Percentiles rank a stretch among this genome's conserved stretches.
These are phyloP conservation scores for Heteronetta atricapilla DNA, from an alignment of 2,113 vertebrate genomes.

Conservation along the genomic window DNA sequence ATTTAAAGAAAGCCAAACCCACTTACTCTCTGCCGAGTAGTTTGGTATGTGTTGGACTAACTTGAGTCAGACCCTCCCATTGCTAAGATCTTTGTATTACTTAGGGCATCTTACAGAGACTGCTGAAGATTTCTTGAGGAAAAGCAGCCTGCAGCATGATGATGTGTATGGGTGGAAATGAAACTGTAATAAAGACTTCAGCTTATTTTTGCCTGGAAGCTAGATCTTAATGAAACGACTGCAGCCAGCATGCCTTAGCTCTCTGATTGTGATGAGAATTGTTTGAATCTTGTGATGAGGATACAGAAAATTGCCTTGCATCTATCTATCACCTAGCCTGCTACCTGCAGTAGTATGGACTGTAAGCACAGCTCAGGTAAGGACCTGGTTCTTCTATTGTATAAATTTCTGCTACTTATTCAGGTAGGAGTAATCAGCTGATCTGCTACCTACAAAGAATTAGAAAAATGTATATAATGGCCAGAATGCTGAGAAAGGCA, in stretches of 20 bases:
- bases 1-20: background rate
- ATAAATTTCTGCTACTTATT: background rate
- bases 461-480: background rate
- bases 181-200: background rate
- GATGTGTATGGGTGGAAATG: background rate
- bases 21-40: background rate
- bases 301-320: background rate
- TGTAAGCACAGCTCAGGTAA: background rate
- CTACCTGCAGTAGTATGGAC: background rate
- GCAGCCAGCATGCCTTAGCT: background rate
- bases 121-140: slow-evolving; percentile 3
- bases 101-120: background rate
- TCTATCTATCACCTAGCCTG: background rate
- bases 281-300: background rate
- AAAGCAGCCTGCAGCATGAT: background rate
- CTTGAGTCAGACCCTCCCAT: background rate
- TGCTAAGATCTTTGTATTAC: background rate
- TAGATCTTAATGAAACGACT: background rate
- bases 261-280: background rate
- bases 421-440: background rate
- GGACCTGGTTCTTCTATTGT: background rate
- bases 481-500: background rate
- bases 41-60: background rate
- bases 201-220: background rate
- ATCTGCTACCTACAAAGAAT: background rate